These are phyloP conservation scores for Pimpla rufipes DNA, from an alignment of 2,888 invertebrate genomes.

Conservation along the genomic window DNA sequence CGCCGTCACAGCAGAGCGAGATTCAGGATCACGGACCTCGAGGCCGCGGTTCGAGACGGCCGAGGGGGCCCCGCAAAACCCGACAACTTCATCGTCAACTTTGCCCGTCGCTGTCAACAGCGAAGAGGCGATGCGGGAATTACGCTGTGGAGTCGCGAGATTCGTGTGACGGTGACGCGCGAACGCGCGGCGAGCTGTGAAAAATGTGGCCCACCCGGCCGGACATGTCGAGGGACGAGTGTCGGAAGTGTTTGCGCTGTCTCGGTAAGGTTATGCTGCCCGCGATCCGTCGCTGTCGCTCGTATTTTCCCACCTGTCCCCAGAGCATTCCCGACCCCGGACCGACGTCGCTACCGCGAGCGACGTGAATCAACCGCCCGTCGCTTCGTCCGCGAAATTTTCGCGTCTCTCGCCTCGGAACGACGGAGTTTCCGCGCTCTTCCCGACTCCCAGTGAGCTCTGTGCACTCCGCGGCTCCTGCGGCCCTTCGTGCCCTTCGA, in stretches of 20 bases:
- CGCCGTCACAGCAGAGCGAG: not conserved
- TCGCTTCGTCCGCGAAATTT: not conserved
- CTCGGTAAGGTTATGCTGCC: constrained; percentile 89
- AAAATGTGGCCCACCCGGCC: constrained; percentile 90
- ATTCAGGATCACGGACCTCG: constrained; percentile 4
- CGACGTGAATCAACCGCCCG: not conserved
- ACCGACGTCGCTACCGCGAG: not conserved
- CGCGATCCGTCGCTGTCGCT: constrained; percentile 35
- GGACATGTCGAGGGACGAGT: constrained; percentile 96
- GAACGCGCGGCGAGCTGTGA: not conserved
- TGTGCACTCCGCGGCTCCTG: not conserved
- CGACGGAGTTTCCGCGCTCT: not conserved
- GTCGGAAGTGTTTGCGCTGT: constrained; percentile 94
- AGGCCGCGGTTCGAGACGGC: not conserved
- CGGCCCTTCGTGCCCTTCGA: not conserved
- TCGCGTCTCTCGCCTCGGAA: not conserved
- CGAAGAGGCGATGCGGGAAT: constrained; percentile 62
- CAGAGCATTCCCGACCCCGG: not conserved
- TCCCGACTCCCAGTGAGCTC: not conserved
- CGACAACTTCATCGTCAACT: constrained; percentile 72
- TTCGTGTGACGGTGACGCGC: constrained; percentile 41
- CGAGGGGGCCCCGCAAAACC: constrained; percentile 8
- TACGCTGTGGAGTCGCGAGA: constrained; percentile 51
- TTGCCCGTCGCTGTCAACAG: constrained; percentile 69
- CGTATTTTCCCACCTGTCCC: not conserved